These are phyloP conservation scores for Stenichneumon culpator DNA, from an alignment of 2,888 invertebrate genomes.

Conservation along the genomic window DNA sequence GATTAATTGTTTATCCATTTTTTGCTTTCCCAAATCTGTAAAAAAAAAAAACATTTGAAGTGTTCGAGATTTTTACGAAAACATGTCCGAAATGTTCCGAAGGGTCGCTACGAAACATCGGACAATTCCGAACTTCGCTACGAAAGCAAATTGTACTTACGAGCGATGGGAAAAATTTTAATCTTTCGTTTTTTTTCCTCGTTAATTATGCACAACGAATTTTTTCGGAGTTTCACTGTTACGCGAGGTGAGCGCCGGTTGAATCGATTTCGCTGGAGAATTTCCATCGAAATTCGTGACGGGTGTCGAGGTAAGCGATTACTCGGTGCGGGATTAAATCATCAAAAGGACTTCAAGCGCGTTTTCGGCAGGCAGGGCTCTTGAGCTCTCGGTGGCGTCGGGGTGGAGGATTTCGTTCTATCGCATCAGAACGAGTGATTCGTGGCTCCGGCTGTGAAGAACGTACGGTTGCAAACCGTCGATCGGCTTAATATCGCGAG, in stretches of 20 bases:
- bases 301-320: slow-evolving; percentile 29
- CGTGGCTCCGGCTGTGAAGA: slow-evolving; percentile 42
- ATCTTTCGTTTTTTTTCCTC: not conserved
- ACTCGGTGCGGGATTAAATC: slow-evolving; percentile 48
- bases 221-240: not conserved
- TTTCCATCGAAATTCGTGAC: slow-evolving; percentile 18
- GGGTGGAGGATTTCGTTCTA: slow-evolving; percentile 51
- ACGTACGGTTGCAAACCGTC: slow-evolving; percentile 54
- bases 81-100: no score
- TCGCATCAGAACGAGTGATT: slow-evolving; percentile 48
- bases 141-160: no score
- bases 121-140: no score
- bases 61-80: no score
- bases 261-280: not conserved
- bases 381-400: slow-evolving; percentile 26
- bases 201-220: not conserved
- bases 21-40: no score
- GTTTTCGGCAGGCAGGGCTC: slow-evolving; percentile 42
- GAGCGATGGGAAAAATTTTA: slow-evolving; percentile 22
- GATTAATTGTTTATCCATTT: no score
- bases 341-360: slow-evolving; percentile 62
- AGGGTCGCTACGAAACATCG: no score
- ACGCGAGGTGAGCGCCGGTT: not conserved
- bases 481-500: slow-evolving; percentile 63
- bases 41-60: no score